Evolutionary conservation across 2,888 invertebrate species (phyloP).

Genomic region (Troglohyphantes excavatus): DNA sequence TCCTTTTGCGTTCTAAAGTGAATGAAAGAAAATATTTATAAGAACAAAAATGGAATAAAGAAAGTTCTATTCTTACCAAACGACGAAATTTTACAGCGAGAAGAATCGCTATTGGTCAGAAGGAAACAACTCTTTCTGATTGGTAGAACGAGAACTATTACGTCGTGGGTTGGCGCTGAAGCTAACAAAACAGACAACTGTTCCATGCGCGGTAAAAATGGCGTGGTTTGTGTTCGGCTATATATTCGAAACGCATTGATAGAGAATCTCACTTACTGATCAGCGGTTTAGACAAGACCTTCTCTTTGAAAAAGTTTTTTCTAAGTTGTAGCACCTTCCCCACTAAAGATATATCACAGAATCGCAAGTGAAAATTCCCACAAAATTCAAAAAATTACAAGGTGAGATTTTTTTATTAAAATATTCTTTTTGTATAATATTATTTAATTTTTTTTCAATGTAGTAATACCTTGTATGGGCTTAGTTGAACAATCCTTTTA

Average conservation of each 20-base stretch:
- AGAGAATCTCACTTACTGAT: constrained; percentile 27
- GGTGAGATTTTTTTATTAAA: constrained; percentile 11
- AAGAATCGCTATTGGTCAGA: constrained; percentile 48
- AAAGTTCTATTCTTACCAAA: constrained; percentile 51
- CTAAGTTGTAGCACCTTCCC: constrained; percentile 4
- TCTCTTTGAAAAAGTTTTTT: constrained; percentile 28
- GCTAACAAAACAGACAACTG: constrained; percentile 62
- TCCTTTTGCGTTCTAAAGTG: constrained; percentile 11
- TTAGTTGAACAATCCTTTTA: too few species aligned
- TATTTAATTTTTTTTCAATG: too few species aligned
- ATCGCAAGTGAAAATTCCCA: background rate
- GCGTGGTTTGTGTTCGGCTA: constrained; percentile 42
- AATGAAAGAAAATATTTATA: constrained; percentile 17
- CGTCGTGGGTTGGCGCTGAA: constrained; percentile 72
- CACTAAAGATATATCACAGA: background rate
- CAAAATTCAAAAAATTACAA: constrained; percentile 21
- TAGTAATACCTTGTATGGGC: too few species aligned
- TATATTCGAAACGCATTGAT: constrained; percentile 43
- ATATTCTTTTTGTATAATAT: too few species aligned
- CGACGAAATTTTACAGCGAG: constrained; percentile 54
- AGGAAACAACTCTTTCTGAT: constrained; percentile 43
- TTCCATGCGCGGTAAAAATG: constrained; percentile 68
- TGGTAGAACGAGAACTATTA: constrained; percentile 39
- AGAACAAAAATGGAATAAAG: constrained; percentile 6
- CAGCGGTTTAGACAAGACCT: constrained; percentile 20